These are phyloP conservation scores for Erebia palarica DNA, from an alignment of 2,888 invertebrate species.

Conservation along the genomic window DNA sequence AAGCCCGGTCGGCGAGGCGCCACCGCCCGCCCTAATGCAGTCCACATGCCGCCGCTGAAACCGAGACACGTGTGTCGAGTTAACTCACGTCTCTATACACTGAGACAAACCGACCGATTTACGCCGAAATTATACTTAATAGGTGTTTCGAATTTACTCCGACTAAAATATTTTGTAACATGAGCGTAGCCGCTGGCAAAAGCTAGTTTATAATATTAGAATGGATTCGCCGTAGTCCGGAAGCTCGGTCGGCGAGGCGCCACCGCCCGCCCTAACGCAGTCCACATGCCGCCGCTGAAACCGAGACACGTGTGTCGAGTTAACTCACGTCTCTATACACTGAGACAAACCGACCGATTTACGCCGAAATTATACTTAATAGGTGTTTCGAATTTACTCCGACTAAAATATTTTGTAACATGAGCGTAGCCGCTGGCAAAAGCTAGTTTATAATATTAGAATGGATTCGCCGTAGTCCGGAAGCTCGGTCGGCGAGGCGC, in stretches of 20 bases:
- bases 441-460: no score
- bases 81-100: constrained; percentile 27
- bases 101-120: not conserved
- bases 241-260: constrained; percentile 20
- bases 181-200: no score
- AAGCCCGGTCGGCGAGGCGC: constrained; percentile 21
- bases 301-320: constrained; percentile 24
- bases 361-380: not conserved
- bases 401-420: not conserved
- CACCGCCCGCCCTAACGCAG: constrained; percentile 15
- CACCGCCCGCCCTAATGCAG: constrained; percentile 16
- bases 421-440: no score
- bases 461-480: constrained; percentile 16
- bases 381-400: not conserved
- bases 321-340: constrained; percentile 27
- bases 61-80: constrained; percentile 24
- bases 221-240: constrained; percentile 16
- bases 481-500: constrained; percentile 20
- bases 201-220: no score
- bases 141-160: not conserved
- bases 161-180: not conserved
- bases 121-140: not conserved
- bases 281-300: constrained; percentile 19
- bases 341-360: not conserved
- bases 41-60: constrained; percentile 19